These are phyloP conservation scores for Marisa cornuarietis DNA, from an alignment of 1,140 invertebrate genomes.

Conservation along the genomic window DNA sequence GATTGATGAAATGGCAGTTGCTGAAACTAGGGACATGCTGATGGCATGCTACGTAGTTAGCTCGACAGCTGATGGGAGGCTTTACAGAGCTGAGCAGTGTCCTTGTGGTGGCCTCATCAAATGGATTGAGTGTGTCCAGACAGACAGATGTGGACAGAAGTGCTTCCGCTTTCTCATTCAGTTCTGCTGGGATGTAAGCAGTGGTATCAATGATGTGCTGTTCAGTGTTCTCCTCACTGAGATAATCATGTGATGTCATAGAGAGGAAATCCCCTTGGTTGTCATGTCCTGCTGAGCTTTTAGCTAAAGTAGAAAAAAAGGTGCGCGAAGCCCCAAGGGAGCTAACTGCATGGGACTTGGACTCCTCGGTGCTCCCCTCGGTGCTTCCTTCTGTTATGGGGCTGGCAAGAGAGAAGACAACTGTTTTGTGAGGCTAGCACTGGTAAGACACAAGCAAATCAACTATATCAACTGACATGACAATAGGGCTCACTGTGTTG, in stretches of 20 bases:
- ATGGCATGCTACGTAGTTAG: conserved; percentile 18
- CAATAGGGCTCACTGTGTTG: too few species aligned
- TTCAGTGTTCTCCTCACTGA: conserved; percentile 10
- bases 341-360: conserved; percentile 26
- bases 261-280: neutral
- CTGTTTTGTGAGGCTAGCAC: too few species aligned
- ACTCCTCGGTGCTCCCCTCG: conserved; percentile 40
- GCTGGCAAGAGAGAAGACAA: conserved; percentile 26
- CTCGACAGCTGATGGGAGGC: conserved; percentile 39
- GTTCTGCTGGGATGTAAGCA: conserved; percentile 48
- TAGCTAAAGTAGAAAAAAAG: conserved; percentile 5
- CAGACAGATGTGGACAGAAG: conserved; percentile 40
- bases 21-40: conserved; percentile 30
- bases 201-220: conserved; percentile 53
- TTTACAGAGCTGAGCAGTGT: conserved; percentile 47
- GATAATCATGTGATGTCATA: neutral
- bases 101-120: conserved; percentile 53
- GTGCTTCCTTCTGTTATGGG: conserved; percentile 58
- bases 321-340: neutral
- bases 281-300: neutral
- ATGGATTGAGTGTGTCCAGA: conserved; percentile 61
- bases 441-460: too few species aligned
- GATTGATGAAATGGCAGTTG: conserved; percentile 15
- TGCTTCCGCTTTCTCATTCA: conserved; percentile 42
- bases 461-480: too few species aligned